Percentiles rank a stretch among this genome's conserved stretches.
Evolutionary conservation across 1,140 invertebrate species (phyloP).

Genomic region (Nasonia vitripennis): DNA sequence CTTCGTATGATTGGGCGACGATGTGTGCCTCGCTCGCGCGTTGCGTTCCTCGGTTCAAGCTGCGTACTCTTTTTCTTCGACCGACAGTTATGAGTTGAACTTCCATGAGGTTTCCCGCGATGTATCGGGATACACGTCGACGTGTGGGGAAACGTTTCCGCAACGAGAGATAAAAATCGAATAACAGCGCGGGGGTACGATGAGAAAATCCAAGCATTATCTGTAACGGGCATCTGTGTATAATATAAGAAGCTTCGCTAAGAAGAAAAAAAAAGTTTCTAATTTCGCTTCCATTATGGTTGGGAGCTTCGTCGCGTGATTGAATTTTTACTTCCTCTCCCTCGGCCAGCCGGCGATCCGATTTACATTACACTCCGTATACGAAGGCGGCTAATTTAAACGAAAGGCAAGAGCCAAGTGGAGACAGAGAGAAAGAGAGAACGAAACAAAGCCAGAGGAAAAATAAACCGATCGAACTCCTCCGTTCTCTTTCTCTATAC

Average conservation of each 20-base stretch:
- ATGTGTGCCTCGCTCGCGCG: too few species aligned
- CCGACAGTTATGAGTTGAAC: neutral
- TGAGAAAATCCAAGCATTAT: neutral
- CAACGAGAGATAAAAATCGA: neutral
- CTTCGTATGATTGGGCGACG: neutral
- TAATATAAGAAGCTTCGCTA: too few species aligned
- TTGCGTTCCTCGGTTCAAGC: neutral
- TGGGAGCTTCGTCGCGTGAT: slow-evolving; percentile 53
- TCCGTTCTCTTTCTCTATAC: slow-evolving; percentile 8
- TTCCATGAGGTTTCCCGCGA: neutral
- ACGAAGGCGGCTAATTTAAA: slow-evolving; percentile 42
- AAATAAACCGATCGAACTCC: slow-evolving; percentile 30
- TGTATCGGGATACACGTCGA: neutral
- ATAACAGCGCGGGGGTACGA: neutral
- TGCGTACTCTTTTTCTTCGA: neutral
- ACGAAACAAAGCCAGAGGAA: slow-evolving; percentile 18
- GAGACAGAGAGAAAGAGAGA: neutral
- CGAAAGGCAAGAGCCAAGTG: neutral
- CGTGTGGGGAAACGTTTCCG: neutral
- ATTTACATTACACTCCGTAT: too few species aligned
- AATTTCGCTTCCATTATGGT: neutral
- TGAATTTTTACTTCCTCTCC: slow-evolving; percentile 63
- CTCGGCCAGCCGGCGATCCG: neutral
- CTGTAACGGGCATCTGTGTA: too few species aligned
- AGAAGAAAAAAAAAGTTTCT: neutral